These are phyloP conservation scores for Microcebus murinus DNA, from an alignment of 2,113 vertebrate species.

Conservation along the genomic window DNA sequence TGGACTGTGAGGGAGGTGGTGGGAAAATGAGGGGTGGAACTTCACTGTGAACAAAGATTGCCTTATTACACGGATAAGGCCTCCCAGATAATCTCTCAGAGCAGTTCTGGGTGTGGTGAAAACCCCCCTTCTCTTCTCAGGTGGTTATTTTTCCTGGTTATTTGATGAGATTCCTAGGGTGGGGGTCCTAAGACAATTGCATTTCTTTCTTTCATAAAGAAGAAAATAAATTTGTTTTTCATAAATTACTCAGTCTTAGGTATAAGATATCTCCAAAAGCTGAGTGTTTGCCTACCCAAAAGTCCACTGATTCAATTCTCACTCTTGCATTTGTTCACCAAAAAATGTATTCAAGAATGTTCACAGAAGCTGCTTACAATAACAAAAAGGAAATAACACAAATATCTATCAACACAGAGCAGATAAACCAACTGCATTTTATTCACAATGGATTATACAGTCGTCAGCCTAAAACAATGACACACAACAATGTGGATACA, in stretches of 20 bases:
- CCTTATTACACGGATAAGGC: not conserved
- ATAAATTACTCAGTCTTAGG: not conserved
- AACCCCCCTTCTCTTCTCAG: not conserved
- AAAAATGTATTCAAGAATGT: not conserved
- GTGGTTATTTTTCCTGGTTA: not conserved
- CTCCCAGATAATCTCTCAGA: not conserved
- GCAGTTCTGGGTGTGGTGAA: not conserved
- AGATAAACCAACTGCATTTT: not conserved
- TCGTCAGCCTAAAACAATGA: not conserved
- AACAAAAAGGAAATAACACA: not conserved
- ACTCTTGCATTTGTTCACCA: not conserved
- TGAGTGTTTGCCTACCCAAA: not conserved
- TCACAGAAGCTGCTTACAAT: not conserved
- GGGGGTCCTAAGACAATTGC: not conserved
- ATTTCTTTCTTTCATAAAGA: not conserved
- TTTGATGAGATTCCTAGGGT: not conserved
- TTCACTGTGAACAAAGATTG: not conserved
- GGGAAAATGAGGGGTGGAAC: not conserved
- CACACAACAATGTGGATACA: not conserved
- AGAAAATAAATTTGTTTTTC: not conserved
- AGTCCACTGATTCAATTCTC: not conserved
- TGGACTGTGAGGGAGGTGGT: not conserved
- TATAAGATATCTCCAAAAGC: not conserved
- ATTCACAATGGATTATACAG: not conserved
- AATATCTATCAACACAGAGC: not conserved